These are phyloP conservation scores for Lepidocyrtinus sp. DNA, from an alignment of 2,888 invertebrate genomes.

Conservation along the genomic window DNA sequence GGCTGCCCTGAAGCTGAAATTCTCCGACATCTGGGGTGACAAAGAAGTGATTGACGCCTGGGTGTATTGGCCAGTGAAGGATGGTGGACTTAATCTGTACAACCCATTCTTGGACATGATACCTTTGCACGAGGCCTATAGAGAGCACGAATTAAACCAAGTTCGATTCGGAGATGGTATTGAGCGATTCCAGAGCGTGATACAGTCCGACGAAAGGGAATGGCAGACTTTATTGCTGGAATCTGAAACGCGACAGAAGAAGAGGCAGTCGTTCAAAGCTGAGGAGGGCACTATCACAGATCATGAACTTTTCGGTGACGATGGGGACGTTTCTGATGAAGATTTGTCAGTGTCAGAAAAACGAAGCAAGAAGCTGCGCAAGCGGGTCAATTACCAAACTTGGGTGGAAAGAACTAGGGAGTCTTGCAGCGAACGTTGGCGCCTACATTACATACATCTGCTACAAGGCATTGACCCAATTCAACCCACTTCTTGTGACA, in stretches of 20 bases:
- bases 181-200: neutral
- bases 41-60: constrained; percentile 33
- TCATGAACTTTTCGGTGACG: neutral
- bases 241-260: constrained; percentile 26
- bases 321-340: constrained; percentile 14
- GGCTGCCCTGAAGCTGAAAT: constrained; percentile 22
- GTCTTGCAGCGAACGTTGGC: constrained; percentile 50
- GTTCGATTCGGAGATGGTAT: constrained; percentile 18
- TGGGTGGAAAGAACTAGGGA: constrained; percentile 50
- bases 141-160: no score
- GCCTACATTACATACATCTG: constrained; percentile 13
- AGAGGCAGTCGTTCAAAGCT: neutral
- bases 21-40: neutral
- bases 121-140: neutral
- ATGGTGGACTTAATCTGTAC: constrained; percentile 33
- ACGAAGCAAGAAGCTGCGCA: constrained; percentile 5
- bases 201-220: neutral
- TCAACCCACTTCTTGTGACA: constrained; percentile 4
- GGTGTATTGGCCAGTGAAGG: constrained; percentile 45
- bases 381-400: constrained; percentile 13
- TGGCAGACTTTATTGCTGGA: constrained; percentile 41
- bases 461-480: constrained; percentile 20
- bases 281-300: constrained; percentile 34
- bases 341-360: neutral
- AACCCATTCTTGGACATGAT: constrained; percentile 21